Evolutionary conservation across 2,113 vertebrate genomes (phyloP).

Genomic region (Indicator indicator): DNA sequence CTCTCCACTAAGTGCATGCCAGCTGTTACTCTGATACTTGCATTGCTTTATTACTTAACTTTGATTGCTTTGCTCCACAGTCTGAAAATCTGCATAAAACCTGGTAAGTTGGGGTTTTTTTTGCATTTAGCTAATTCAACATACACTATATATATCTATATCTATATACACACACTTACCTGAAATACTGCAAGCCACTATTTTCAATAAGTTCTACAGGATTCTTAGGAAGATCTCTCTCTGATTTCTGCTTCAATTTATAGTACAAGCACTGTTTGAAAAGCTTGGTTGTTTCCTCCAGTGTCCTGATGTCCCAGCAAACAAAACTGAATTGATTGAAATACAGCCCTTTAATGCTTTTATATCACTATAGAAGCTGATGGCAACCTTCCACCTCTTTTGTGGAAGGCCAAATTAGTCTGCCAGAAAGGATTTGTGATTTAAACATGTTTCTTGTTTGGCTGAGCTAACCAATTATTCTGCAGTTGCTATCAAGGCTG

Average conservation of each 20-base stretch:
- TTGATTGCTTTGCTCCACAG: neutral
- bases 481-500: conserved; percentile 74
- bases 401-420: conserved; percentile 72
- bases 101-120: neutral
- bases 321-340: conserved; percentile 72
- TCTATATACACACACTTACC: neutral
- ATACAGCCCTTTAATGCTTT: conserved; percentile 73
- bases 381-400: conserved; percentile 75
- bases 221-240: neutral
- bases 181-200: neutral
- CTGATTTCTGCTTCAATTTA: conserved; percentile 58
- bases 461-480: conserved; percentile 78
- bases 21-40: neutral
- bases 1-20: neutral
- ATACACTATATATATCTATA: neutral
- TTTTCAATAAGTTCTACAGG: neutral
- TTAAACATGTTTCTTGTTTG: conserved; percentile 76
- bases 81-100: neutral
- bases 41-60: neutral
- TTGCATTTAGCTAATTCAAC: neutral
- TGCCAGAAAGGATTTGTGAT: conserved; percentile 74
- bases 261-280: conserved; percentile 48
- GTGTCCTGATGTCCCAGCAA: conserved; percentile 58
- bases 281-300: conserved; percentile 67
- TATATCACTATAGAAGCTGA: conserved; percentile 63